Percentiles rank a stretch among this genome's conserved stretches.
Evolutionary conservation across 2,113 vertebrate genomes (phyloP).

Genomic region (Riparia riparia): DNA sequence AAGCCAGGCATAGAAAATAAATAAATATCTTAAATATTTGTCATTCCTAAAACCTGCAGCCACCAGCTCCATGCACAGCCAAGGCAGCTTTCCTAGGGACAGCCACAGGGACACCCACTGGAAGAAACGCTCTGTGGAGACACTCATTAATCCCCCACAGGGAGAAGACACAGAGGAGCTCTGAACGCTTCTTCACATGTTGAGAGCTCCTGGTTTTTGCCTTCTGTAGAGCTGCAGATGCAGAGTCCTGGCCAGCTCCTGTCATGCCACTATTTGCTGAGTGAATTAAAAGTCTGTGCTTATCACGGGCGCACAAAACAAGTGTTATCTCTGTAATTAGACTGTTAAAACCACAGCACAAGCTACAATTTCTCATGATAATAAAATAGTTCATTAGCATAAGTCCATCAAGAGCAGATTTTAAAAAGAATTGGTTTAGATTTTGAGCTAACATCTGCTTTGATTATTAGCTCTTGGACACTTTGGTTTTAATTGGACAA

Average conservation of each 20-base stretch:
- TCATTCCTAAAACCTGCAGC: no score
- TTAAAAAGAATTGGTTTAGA: constrained; percentile 59
- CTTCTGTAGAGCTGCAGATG: not conserved
- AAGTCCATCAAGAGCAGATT: constrained; percentile 51
- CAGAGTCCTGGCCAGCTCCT: not conserved
- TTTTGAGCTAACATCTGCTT: constrained; percentile 44
- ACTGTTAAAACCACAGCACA: constrained; percentile 10
- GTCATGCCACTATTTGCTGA: not conserved
- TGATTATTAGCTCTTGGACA: constrained; percentile 22
- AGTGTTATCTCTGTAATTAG: constrained; percentile 44
- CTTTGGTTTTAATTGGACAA: constrained; percentile 44
- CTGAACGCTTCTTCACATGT: not conserved
- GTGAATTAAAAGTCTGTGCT: not conserved
- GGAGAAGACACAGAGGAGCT: not conserved
- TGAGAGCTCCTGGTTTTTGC: not conserved
- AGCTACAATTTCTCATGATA: constrained; percentile 4
- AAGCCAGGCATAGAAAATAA: not conserved
- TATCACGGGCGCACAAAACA: constrained; percentile 1
- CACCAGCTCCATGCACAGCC: not conserved
- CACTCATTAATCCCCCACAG: not conserved
- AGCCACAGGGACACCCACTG: accelerated
- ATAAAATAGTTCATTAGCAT: constrained; percentile 30
- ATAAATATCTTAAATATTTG: not conserved
- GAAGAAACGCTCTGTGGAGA: not conserved
- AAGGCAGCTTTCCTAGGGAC: not conserved